Evolutionary conservation across 2,113 vertebrate species (phyloP), one percentile per base, ranked within the genome.

Genomic region (Pachycephala philippinensis): DNA sequence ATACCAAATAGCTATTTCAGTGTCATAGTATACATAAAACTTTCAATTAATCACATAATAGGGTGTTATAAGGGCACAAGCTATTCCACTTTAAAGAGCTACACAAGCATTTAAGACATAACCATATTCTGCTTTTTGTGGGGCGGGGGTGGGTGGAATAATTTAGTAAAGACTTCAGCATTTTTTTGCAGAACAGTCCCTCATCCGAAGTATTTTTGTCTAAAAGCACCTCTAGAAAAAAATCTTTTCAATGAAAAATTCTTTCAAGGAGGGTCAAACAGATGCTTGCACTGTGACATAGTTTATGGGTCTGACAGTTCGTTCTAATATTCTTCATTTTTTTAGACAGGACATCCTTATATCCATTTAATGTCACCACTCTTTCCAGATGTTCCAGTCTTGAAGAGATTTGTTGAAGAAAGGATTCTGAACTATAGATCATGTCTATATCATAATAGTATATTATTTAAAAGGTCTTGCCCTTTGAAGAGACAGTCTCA

Each of bases 91-190:
- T 56, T 23, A 33, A 79, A 47, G 37, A 66, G 6, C 26, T 64
- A 59, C 7, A 37, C 9, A 72, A n/a, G 16, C 15, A 59, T 63
- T 47, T 77, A 68, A 50, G 28, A 33, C 5, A 53, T 16, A 54
- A 19, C 0, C 7, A 19, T 50, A 31, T 40, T 59, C 4, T 65
- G 11, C 2, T 13, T 24, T 72, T 30, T 21, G 4, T 31, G 3
- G 10, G 4, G 7, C 0, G 1, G 6, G 7, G 8, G 3, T 19
- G 28, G 22, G 13, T 13, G 18, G 6, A 42, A 3, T 22, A 2
- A 50, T 14, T 80, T 47, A 54, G 10, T 19, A 66, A 74, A 35
- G 6, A 71, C 39, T n/a, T 31, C 33, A 33, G 1, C 6, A 14
- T 47, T 47, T 68, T 59, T 68, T 84, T 69, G 7, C 44, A 54